These are phyloP conservation scores for Isotomurus palustris DNA, from an alignment of 2,888 invertebrate genomes.

Conservation along the genomic window DNA sequence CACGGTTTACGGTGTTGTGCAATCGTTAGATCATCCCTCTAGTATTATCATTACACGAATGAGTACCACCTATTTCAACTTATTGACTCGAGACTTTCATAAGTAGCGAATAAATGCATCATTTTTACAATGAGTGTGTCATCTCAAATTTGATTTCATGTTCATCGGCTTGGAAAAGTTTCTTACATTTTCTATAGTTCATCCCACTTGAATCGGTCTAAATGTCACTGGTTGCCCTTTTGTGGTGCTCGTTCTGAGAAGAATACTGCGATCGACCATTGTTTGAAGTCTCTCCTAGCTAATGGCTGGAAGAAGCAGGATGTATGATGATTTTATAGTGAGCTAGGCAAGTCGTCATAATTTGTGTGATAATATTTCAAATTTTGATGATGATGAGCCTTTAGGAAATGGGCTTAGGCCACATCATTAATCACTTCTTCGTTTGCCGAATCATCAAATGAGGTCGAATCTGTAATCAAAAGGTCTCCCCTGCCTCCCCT, in stretches of 20 bases:
- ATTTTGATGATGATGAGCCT: constrained; percentile 35
- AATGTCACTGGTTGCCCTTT: constrained; percentile 42
- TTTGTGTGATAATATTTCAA: constrained; percentile 25
- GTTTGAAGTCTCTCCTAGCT: constrained; percentile 8
- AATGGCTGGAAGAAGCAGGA: constrained; percentile 10
- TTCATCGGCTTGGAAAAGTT: constrained; percentile 29
- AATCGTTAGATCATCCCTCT: no score
- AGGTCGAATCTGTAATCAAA: background rate
- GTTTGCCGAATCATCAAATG: constrained; percentile 18
- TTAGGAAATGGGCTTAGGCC: constrained; percentile 38
- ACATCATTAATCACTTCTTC: constrained; percentile 40
- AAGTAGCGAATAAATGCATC: no score
- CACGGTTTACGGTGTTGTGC: no score
- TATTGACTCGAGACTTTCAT: no score
- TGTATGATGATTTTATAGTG: constrained; percentile 13
- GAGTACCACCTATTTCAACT: no score
- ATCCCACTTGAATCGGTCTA: constrained; percentile 8
- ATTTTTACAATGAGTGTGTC: no score
- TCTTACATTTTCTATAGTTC: constrained; percentile 23
- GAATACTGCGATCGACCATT: constrained; percentile 3
- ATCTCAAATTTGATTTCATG: constrained; percentile 1
- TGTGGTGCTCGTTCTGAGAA: constrained; percentile 10
- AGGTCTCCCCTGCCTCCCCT: no score
- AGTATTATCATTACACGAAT: no score
- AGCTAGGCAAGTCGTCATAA: constrained; percentile 21